Evolutionary conservation across 1,140 invertebrate species (phyloP), one percentile per base, ranked within the genome.

Genomic region (Sarcophaga peregrina): DNA sequence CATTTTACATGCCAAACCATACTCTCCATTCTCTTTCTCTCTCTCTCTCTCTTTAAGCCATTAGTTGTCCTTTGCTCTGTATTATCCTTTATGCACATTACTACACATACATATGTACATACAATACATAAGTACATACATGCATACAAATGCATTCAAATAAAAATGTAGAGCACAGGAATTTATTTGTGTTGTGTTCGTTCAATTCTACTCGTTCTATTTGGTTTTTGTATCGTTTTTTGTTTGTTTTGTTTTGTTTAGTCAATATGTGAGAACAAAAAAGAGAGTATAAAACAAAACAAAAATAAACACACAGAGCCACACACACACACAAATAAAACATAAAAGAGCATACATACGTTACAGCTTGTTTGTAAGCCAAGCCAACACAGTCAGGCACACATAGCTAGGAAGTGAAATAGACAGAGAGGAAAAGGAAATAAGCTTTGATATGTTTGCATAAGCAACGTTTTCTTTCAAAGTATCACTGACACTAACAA

Each of bases 401-500:
- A n/a, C n/a, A n/a, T n/a, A n/a, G n/a, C n/a, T n/a, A n/a, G n/a
- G n/a, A 58, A 58, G 8, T 15, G 6, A 15, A 15, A 58, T 58
- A 58, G n/a, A 58, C n/a, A 58, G 3, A 58, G n/a, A 58, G n/a
- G n/a, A 58, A 58, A 13, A 5, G 58, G 58, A 68, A 68, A 68
- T 68, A 68, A 68, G 52, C 58, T 68, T 68, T 68, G 58, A 68
- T 68, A 20, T 68, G 58, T 68, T 68, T 68, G 58, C 58, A 68
- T 68, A 68, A 68, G 58, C 58, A 68, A 20, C 58, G 20, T 25
- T 68, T 68, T 68, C 58, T 68, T 68, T 9, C 20, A 20, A 17
- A 68, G 58, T 68, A 68, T 68, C 58, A 68, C 52, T 58, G n/a
- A 20, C n/a, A n/a, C 20, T 68, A 68, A 68, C 58, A 68, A 25